Percentiles rank a stretch among this genome's conserved stretches.
These are phyloP conservation scores for Platichthys flesus DNA, from an alignment of 2,113 vertebrate species.

Conservation along the genomic window DNA sequence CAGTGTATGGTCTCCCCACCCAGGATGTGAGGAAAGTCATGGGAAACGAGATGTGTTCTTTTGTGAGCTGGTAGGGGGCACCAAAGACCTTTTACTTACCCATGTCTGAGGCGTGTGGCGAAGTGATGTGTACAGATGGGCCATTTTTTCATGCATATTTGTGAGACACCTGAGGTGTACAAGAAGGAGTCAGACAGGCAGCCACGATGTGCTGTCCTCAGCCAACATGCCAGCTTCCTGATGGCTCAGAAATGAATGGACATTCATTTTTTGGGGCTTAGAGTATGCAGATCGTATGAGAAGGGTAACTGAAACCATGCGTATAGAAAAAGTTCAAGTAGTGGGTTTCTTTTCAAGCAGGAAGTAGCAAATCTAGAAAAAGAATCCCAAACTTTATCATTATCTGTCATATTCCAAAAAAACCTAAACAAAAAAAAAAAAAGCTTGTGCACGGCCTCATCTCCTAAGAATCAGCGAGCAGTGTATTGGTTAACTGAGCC, in stretches of 20 bases:
- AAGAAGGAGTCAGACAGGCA: not conserved
- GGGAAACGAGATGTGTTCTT: not conserved
- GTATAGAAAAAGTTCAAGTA: not conserved
- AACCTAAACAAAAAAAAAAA: slow-evolving; percentile 2
- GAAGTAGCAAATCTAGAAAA: not conserved
- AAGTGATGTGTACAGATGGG: not conserved
- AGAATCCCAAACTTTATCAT: slow-evolving; percentile 4
- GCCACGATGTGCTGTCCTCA: not conserved
- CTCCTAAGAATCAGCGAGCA: slow-evolving; percentile 35
- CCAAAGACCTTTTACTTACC: slow-evolving; percentile 43
- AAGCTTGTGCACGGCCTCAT: slow-evolving; percentile 14
- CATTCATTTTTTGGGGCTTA: not conserved
- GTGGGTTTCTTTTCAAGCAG: not conserved
- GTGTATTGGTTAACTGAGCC: slow-evolving; percentile 31
- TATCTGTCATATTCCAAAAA: not conserved
- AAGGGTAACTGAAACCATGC: not conserved
- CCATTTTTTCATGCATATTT: slow-evolving; percentile 14
- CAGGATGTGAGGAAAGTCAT: slow-evolving; percentile 1
- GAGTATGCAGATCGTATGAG: not conserved
- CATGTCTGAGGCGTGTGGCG: not conserved
- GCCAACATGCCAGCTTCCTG: not conserved
- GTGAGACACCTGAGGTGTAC: slow-evolving; percentile 8
- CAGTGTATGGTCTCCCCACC: not conserved
- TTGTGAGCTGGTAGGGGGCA: slow-evolving; percentile 59
- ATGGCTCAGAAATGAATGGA: not conserved